Conservation (phyloP, 2,113 vertebrate species). For the Morone chrysops region DNA sequence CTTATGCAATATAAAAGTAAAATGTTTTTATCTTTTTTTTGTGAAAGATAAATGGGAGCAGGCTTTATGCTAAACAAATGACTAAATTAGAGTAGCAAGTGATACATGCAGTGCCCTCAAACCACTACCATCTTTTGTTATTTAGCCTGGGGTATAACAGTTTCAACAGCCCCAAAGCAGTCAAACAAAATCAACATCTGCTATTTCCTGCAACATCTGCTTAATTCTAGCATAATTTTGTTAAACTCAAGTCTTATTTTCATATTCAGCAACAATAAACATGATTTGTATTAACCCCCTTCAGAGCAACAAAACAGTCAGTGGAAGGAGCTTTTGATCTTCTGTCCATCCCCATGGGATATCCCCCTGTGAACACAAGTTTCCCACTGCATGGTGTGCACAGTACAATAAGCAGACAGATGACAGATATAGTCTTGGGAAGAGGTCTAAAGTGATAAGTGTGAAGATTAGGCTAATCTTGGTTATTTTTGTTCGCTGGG, state of each 20-base stretch:
- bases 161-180: conserved; percentile 38
- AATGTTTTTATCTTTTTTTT: not conserved
- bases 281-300: conserved; percentile 27
- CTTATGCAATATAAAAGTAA: not conserved
- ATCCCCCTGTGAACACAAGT: conserved; percentile 51
- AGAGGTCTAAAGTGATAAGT: conserved; percentile 79
- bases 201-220: not conserved
- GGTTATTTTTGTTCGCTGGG: conserved; percentile 82
- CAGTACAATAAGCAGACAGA: conserved; percentile 71
- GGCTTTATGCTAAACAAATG: not conserved
- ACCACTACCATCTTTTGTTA: conserved; percentile 8
- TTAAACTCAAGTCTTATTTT: conserved; percentile 6
- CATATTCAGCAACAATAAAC: not conserved
- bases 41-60: not conserved
- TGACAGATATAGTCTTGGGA: conserved; percentile 65
- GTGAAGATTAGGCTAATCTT: conserved; percentile 89
- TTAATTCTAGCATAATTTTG: conserved; percentile 23
- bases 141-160: conserved; percentile 14
- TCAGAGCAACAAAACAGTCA: not conserved
- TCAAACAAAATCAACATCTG: conserved; percentile 30
- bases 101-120: not conserved
- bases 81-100: not conserved
- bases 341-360: conserved; percentile 49
- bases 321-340: conserved; percentile 39
- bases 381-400: conserved; percentile 49